phyloP scores from a whole-genome alignment of 1,140 invertebrate genomes.

The Aethina tumida region DNA sequence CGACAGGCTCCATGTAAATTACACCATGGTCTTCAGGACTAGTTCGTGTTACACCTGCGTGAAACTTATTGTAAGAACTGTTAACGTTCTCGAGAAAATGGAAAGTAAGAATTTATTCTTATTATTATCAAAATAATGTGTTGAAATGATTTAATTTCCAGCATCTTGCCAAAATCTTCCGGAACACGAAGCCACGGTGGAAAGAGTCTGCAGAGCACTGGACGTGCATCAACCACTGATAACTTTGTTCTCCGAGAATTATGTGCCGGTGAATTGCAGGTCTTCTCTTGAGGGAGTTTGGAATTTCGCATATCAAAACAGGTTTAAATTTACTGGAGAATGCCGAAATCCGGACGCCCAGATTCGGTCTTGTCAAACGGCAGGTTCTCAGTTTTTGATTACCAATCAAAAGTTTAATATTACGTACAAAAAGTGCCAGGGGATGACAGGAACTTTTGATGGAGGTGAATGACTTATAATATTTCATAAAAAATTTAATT shows the following conservation, averaged over 20 bases:
- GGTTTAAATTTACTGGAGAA: conserved; percentile 84
- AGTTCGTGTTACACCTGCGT: conserved; percentile 75
- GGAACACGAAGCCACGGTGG: conserved; percentile 56
- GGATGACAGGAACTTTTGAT: conserved; percentile 77
- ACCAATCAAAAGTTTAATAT: conserved; percentile 97
- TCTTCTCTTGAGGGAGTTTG: conserved; percentile 90
- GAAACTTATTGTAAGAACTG: conserved; percentile 71
- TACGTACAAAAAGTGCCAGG: conserved; percentile 80
- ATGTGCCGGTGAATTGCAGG: conserved; percentile 82
- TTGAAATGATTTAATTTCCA: conserved; percentile 24
- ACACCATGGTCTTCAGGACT: conserved; percentile 68
- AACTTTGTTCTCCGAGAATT: conserved; percentile 84
- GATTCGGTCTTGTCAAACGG: conserved; percentile 89
- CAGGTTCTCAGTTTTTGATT: conserved; percentile 90
- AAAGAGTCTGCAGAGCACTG: conserved; percentile 64
- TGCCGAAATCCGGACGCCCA: conserved; percentile 78
- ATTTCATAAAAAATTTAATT: too few species aligned
- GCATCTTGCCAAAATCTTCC: conserved; percentile 64
- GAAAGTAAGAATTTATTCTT: conserved; percentile 52
- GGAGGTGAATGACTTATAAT: conserved; percentile 49
- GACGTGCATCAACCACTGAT: conserved; percentile 69
- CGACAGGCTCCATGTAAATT: conserved; percentile 69
- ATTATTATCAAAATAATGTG: not conserved
- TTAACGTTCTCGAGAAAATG: conserved; percentile 84
- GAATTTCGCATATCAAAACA: conserved; percentile 89